Conservation (phyloP, 2,113 vertebrate genomes). For the Dromaius novaehollandiae region DNA sequence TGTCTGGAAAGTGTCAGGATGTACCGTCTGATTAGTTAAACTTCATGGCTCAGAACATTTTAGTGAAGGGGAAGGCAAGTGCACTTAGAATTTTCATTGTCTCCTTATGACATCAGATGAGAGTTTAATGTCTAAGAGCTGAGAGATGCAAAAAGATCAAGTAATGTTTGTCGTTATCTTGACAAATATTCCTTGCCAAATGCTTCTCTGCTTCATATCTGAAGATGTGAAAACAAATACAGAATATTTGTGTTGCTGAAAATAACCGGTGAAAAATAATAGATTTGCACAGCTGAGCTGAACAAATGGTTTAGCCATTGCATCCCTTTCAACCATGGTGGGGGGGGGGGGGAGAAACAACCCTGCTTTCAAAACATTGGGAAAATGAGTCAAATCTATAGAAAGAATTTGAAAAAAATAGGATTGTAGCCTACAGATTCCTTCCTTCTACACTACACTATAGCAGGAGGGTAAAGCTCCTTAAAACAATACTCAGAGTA, state of each 20-base stretch:
- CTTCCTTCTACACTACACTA: neutral
- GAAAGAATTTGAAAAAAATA: neutral
- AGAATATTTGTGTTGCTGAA: constrained; percentile 1
- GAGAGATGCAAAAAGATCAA: neutral
- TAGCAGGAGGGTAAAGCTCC: neutral
- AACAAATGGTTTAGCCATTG: neutral
- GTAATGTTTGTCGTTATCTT: neutral
- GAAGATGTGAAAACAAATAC: neutral
- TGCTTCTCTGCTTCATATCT: neutral
- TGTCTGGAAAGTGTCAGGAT: neutral
- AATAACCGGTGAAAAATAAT: constrained; percentile 1
- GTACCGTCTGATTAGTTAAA: neutral
- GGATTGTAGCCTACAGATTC: neutral
- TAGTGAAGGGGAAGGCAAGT: neutral
- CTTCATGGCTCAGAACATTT: neutral
- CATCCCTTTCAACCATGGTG: neutral
- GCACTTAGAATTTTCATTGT: neutral
- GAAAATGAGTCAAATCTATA: constrained; percentile 8
- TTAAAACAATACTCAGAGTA: neutral
- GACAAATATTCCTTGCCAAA: neutral
- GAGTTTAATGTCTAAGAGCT: neutral
- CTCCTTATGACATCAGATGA: neutral
- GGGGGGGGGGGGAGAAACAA: too few species aligned
- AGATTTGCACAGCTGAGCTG: neutral
- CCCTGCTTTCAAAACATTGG: neutral